Evolutionary conservation across 2,113 vertebrate genomes (phyloP), one percentile per base, ranked within the genome.

Genomic region (Phrynosoma platyrhinos): DNA sequence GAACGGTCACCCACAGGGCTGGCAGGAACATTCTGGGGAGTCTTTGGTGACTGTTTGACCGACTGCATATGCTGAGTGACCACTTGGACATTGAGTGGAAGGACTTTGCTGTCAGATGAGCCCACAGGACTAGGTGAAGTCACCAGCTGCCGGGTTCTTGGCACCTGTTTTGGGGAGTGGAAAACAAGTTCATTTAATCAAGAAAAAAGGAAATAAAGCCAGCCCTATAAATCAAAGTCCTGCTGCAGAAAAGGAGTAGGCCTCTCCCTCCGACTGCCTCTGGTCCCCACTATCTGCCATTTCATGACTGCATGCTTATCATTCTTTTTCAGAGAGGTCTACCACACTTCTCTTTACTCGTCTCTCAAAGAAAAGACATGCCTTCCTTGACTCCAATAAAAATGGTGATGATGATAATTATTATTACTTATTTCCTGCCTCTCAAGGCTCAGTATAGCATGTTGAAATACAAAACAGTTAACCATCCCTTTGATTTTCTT

Each of bases 71-170:
- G 97, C 95, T 99, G 99, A 83, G 98, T 98, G 94, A 99, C 97
- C 96, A 99, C 98, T 91, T 99, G 98, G 91, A 99, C 98, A 1
- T 99, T 99, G 86, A 99, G 95, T 0, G 99, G 99, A 88, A 99
- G 95, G 90, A 99, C 97, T 95, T 99, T 99, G 95, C 97, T 97
- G 5, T 99, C 99, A 75, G 97, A 95, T 1, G 97, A 94, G 91
- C 96, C 97, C 92, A 98, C 90, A 0, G 98, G 98, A 95, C 97
- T 98, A 0, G 98, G 98, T 13, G 98, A 99, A 1, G 97, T 98
- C 96, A 99, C 97, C 95, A 98, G 92, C 84, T 98, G 98, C 87
- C 97, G 96, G 94, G 96, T 98, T 91, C 98, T 97, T 91, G 98
- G 98, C 90, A 98, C 98, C 99, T 99, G 91, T 14, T 14, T 13